phyloP scores from a whole-genome alignment of 2,888 invertebrate species.

The Tinea semifulvella region DNA sequence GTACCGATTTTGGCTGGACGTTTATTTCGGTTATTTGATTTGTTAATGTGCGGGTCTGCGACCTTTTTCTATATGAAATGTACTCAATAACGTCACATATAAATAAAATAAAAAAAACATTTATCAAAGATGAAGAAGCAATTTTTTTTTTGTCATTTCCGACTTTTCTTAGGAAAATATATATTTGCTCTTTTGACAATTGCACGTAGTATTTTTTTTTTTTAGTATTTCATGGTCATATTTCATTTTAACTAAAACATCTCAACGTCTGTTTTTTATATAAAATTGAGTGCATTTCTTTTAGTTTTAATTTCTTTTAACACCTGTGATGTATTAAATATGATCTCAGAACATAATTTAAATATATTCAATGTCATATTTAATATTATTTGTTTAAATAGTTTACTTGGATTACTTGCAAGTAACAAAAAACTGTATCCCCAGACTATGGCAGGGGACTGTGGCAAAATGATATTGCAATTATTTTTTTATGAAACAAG shows the following conservation, averaged over 20 bases:
- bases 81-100: constrained; percentile 14
- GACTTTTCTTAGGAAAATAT: too few relatives aligned
- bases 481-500: background rate
- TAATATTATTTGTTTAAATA: constrained; percentile 34
- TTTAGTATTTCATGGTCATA: too few relatives aligned
- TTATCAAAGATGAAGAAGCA: too few relatives aligned
- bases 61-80: constrained; percentile 8
- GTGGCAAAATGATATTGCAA: background rate
- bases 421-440: constrained; percentile 33
- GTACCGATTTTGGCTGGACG: background rate
- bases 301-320: constrained; percentile 46
- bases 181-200: too few relatives aligned
- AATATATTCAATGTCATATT: constrained; percentile 61
- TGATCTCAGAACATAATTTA: constrained; percentile 70
- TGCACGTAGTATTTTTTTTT: too few relatives aligned
- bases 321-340: constrained; percentile 75
- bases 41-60: constrained; percentile 14
- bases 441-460: constrained; percentile 18
- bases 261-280: too few relatives aligned
- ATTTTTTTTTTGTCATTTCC: too few relatives aligned
- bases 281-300: constrained; percentile 16
- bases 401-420: constrained; percentile 26
- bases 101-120: too few relatives aligned
- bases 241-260: too few relatives aligned
- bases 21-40: constrained; percentile 7